Evolutionary conservation across 2,888 invertebrate genomes (phyloP), one percentile per base, ranked within the genome.

Genomic region (Brachyopa scutellaris): DNA sequence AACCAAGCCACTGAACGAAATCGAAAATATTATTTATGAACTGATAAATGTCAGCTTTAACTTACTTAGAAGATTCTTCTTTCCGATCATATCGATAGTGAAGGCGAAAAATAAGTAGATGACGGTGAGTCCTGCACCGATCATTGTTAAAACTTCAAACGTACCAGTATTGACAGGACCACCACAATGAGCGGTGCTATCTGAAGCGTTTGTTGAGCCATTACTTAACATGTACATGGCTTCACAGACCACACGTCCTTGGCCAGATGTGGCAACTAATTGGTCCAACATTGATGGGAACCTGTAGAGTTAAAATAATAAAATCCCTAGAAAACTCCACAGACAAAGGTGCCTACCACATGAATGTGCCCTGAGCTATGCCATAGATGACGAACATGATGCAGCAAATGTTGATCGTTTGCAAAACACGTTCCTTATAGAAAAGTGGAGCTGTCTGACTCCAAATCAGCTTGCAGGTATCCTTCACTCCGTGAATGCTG

Each of bases 31-130:
- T 26, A 26, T 6, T 26, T 26, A 5, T 26, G 26, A 26, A 6
- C 26, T 6, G 4, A 26, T 26, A 26, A 3, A n/a, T n/a, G n/a
- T n/a, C n/a, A n/a, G 26, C 6, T 26, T 5, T 26, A 6, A 85
- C 88, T 89, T 88, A 85, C 93, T 87, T n/a, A 93, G 88, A 67
- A 93, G 91, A 38, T 90, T 88, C 87, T 93, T 93, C 87, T 94
- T 94, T 19, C 94, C 94, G 0, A 91, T 85, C 0, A 88, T 79
- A 82, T 92, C 91, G 15, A 93, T 93, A 0, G 94, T 89, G 87
- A 92, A 92, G 8, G 94, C 93, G 13, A 94, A 93, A 17, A 93
- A 85, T 29, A 94, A 86, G 88, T 94, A 95, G 86, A 94, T 93
- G 0, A 93, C 86, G 19, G 94, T 91, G 86, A 94, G 94, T 3